Evolutionary conservation across 1,140 invertebrate species (phyloP).

Genomic region (Drosophila fuyamai): DNA sequence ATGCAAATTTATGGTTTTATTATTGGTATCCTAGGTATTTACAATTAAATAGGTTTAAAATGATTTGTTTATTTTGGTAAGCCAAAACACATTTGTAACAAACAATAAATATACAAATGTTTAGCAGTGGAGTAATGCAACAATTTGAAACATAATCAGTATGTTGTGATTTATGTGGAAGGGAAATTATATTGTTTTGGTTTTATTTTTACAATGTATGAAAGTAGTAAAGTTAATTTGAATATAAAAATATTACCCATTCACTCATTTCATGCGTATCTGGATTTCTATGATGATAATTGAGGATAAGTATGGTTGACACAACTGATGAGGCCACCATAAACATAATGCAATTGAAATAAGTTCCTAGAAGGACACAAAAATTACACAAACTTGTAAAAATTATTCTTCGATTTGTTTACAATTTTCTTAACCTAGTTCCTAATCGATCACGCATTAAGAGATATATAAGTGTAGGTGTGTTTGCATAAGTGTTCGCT

Average conservation of each 20-base stretch:
- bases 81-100: conserved; percentile 15
- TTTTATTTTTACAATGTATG: conserved; percentile 35
- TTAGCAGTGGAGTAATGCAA: conserved; percentile 34
- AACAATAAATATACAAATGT: conserved; percentile 35
- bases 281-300: conserved; percentile 99
- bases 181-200: conserved; percentile 12
- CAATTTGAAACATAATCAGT: conserved; percentile 31
- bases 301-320: conserved; percentile 99
- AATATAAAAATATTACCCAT: conserved; percentile 91
- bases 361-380: conserved; percentile 90
- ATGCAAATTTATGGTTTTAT: conserved; percentile 32
- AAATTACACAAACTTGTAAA: conserved; percentile 84
- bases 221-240: conserved; percentile 72
- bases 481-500: conserved; percentile 1
- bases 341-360: conserved; percentile 99
- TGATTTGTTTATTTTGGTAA: conserved; percentile 33
- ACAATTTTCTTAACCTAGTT: conserved; percentile 31
- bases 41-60: conserved; percentile 38
- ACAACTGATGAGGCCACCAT: conserved; percentile 98
- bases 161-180: conserved; percentile 23
- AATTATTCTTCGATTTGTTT: conserved; percentile 50
- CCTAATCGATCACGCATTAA: conserved; percentile 9
- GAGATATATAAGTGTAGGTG: conserved; percentile 1
- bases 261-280: conserved; percentile 99
- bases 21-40: conserved; percentile 35